phyloP scores from a whole-genome alignment of 2,888 invertebrate genomes.

The Pandemis heparana region DNA sequence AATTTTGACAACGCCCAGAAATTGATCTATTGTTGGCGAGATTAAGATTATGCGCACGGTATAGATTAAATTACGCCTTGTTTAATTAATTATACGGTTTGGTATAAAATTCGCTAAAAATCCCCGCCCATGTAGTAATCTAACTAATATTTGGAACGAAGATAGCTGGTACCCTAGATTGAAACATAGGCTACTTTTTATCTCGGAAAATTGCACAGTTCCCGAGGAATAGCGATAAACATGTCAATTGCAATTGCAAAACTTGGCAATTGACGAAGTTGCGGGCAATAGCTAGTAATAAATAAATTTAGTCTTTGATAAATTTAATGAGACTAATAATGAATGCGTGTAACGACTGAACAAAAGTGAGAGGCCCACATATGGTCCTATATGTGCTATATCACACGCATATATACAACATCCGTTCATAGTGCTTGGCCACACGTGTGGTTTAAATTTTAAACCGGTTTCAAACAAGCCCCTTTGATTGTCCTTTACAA shows the following conservation, averaged over 20 bases:
- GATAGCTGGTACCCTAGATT: too few relatives aligned
- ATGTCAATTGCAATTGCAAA: too few relatives aligned
- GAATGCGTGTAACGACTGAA: background rate
- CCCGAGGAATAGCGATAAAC: too few relatives aligned
- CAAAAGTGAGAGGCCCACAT: slow-evolving; percentile 37
- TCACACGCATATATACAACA: background rate
- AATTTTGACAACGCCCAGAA: slow-evolving; percentile 38
- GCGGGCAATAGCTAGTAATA: too few relatives aligned
- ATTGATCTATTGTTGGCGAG: slow-evolving; percentile 7
- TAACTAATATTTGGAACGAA: too few relatives aligned
- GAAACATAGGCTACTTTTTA: too few relatives aligned
- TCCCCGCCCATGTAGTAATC: too few relatives aligned
- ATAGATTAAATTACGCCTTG: background rate
- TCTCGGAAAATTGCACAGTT: too few relatives aligned
- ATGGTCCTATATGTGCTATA: background rate
- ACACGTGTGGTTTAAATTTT: slow-evolving; percentile 28
- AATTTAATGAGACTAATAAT: slow-evolving; percentile 6
- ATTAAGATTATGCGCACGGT: background rate
- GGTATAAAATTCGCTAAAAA: too few relatives aligned
- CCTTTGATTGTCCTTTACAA: slow-evolving; percentile 3
- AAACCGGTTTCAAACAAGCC: slow-evolving; percentile 18
- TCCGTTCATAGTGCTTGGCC: background rate
- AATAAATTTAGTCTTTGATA: background rate
- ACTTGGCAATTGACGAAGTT: too few relatives aligned
- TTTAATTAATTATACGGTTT: background rate